Percentiles rank a stretch among this genome's conserved stretches.
phyloP scores from a whole-genome alignment of 2,113 vertebrate genomes.

The Nematolebias whitei region DNA sequence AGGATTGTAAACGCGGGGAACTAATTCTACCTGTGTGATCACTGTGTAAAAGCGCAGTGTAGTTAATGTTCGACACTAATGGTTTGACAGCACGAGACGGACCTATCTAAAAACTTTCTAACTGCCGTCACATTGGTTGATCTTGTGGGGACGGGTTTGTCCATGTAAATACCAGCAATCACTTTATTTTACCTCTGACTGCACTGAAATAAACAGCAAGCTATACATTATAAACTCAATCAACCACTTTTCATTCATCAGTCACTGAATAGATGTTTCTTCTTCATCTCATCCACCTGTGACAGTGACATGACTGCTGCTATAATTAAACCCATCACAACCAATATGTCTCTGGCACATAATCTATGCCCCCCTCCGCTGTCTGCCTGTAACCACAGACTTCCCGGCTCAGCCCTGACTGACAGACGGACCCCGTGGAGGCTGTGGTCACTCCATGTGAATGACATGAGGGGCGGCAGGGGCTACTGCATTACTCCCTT shows the following conservation, averaged over 20 bases:
- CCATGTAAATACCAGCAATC: not conserved
- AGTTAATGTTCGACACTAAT: conserved; percentile 7
- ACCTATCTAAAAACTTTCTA: conserved; percentile 10
- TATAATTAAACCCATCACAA: conserved; percentile 73
- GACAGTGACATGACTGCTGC: conserved; percentile 55
- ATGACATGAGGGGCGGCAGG: conserved; percentile 60
- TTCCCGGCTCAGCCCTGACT: conserved; percentile 68
- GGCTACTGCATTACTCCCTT: conserved; percentile 62
- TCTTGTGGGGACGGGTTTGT: not conserved
- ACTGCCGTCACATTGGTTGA: conserved; percentile 17
- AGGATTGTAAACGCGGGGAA: not conserved
- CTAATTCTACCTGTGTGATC: not conserved
- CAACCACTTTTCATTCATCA: conserved; percentile 4
- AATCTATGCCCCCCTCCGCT: conserved; percentile 62
- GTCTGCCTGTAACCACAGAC: conserved; percentile 68
- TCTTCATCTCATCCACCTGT: conserved; percentile 58
- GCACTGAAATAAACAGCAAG: conserved; percentile 3
- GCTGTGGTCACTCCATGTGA: conserved; percentile 69
- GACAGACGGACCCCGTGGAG: conserved; percentile 77
- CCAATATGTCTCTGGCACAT: conserved; percentile 66
- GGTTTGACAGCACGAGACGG: conserved; percentile 3
- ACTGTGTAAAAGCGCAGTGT: not conserved
- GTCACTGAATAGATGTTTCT: conserved; percentile 35
- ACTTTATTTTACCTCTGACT: conserved; percentile 2
- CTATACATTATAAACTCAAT: not conserved